phyloP scores from a whole-genome alignment of 2,797 vertebrate genomes.

The Tachyglossus aculeatus region DNA sequence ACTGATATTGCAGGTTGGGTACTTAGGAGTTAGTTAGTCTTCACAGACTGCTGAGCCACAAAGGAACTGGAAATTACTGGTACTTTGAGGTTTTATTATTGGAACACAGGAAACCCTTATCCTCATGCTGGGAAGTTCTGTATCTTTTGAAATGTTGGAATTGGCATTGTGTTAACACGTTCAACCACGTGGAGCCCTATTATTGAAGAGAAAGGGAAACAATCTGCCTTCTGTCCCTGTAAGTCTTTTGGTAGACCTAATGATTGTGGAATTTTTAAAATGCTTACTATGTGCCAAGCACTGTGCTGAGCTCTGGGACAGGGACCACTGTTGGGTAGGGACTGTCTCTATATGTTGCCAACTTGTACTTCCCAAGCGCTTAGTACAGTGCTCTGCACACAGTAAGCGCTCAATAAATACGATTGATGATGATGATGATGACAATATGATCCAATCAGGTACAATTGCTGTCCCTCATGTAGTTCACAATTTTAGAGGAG shows the following conservation, averaged over 20 bases:
- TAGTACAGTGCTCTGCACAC: too few species aligned
- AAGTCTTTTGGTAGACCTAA: constrained; percentile 35
- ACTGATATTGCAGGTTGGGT: constrained; percentile 65
- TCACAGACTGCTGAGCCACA: constrained; percentile 67
- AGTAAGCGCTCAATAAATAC: too few species aligned
- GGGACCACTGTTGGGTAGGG: too few species aligned
- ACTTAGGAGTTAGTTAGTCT: constrained; percentile 59
- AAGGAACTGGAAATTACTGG: constrained; percentile 80
- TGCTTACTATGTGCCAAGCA: too few species aligned
- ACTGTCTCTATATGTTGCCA: too few species aligned
- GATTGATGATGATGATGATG: too few species aligned
- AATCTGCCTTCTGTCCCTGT: constrained; percentile 26
- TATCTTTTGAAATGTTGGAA: constrained; percentile 74
- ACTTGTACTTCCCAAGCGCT: too few species aligned
- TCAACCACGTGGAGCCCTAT: constrained; percentile 27
- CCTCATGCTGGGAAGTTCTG: constrained; percentile 75
- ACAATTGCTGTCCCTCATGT: too few species aligned
- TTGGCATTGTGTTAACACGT: constrained; percentile 58
- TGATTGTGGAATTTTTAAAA: too few species aligned
- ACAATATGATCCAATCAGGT: too few species aligned
- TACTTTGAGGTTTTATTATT: constrained; percentile 73
- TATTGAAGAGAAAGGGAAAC: constrained; percentile 31
- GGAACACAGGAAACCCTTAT: constrained; percentile 81
- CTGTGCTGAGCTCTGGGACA: too few species aligned
- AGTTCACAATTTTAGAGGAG: too few species aligned